A percentile compares a stretch with the other conserved stretches of the same genome.
phyloP scores from a whole-genome alignment of 1,140 invertebrate genomes.

The Agrypnia vestita region DNA sequence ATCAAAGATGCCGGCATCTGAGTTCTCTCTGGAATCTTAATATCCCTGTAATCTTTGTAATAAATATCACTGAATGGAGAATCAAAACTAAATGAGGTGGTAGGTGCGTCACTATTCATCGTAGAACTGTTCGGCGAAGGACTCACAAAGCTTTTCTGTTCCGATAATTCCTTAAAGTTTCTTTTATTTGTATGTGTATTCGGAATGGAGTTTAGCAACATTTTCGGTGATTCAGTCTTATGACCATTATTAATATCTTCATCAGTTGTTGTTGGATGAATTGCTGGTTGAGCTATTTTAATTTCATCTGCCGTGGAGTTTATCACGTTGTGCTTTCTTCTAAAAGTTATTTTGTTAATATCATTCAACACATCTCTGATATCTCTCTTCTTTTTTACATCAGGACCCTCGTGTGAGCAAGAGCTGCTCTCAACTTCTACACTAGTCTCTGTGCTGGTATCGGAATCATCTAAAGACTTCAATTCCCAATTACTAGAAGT shows the following conservation, averaged over 20 bases:
- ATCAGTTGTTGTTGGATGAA: slow-evolving; percentile 5
- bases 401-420: neutral
- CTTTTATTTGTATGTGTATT: slow-evolving; percentile 47
- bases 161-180: slow-evolving; percentile 13
- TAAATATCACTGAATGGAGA: slow-evolving; percentile 21
- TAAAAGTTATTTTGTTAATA: slow-evolving; percentile 69
- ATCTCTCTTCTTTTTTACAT: slow-evolving; percentile 67
- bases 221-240: slow-evolving; percentile 39
- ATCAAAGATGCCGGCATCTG: slow-evolving; percentile 80
- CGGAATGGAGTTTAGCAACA: slow-evolving; percentile 16
- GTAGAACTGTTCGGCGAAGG: slow-evolving; percentile 32
- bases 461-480: slow-evolving; percentile 44
- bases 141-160: neutral
- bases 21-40: slow-evolving; percentile 67
- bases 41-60: slow-evolving; percentile 52
- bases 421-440: slow-evolving; percentile 12
- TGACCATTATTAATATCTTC: slow-evolving; percentile 28
- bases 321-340: slow-evolving; percentile 69
- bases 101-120: slow-evolving; percentile 3
- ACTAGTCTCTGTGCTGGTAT: slow-evolving; percentile 40
- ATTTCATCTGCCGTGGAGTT: slow-evolving; percentile 39
- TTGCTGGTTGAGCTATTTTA: slow-evolving; percentile 13
- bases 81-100: slow-evolving; percentile 41
- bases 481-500: slow-evolving; percentile 37
- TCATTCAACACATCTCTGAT: slow-evolving; percentile 71